Percentiles rank a stretch among this genome's conserved stretches.
These are phyloP conservation scores for Cacoxenus indagator DNA, from an alignment of 2,888 invertebrate species.

Conservation along the genomic window DNA sequence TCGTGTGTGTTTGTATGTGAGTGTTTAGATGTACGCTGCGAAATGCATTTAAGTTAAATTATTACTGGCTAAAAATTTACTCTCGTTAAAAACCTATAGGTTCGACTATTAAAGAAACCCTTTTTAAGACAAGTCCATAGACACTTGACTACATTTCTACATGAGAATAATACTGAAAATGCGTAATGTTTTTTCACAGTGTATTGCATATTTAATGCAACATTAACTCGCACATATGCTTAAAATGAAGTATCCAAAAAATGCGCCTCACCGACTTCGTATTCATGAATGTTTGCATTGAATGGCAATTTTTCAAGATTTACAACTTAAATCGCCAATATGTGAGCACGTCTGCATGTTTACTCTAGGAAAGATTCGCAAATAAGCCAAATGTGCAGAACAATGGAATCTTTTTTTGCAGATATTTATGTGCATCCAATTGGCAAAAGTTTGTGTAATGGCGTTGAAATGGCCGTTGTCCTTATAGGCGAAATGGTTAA, in stretches of 20 bases:
- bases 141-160: no score
- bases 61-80: no score
- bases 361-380: constrained; percentile 6
- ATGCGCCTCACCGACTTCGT: no score
- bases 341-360: constrained; percentile 25
- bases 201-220: constrained; percentile 32
- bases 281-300: constrained; percentile 60
- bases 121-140: no score
- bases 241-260: not conserved
- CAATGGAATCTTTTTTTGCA: constrained; percentile 36
- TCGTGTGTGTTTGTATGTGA: constrained; percentile 24
- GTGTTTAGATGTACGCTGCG: no score
- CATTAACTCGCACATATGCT: constrained; percentile 32
- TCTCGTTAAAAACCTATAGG: no score
- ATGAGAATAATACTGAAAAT: constrained; percentile 1
- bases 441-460: constrained; percentile 41
- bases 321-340: constrained; percentile 49
- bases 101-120: no score
- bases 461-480: constrained; percentile 50
- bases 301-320: constrained; percentile 66
- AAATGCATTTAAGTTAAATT: no score
- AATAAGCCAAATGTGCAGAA: constrained; percentile 37
- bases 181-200: constrained; percentile 15
- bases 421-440: constrained; percentile 29
- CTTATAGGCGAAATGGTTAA: constrained; percentile 39